A percentile compares a stretch with the other conserved stretches of the same genome.
Evolutionary conservation across 2,888 invertebrate genomes (phyloP).

Genomic region (Oegoconia quadripuncta): DNA sequence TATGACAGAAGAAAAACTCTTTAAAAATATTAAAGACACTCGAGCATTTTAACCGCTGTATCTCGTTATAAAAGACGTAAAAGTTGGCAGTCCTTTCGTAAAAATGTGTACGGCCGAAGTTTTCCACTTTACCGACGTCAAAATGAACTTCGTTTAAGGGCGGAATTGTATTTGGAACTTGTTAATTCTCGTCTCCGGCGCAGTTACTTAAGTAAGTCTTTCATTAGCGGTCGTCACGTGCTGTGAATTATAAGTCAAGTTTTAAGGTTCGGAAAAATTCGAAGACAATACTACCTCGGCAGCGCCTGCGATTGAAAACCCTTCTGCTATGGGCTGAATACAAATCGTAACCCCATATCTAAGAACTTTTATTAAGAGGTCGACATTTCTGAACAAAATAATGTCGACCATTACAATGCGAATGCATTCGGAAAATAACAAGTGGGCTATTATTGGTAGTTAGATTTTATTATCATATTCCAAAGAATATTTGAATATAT

Average conservation of each 20-base stretch:
- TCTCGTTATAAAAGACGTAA: constrained; percentile 53
- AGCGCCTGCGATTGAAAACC: constrained; percentile 41
- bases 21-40: constrained; percentile 25
- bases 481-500: neutral
- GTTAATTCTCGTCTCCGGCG: constrained; percentile 68
- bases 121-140: constrained; percentile 70
- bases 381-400: constrained; percentile 19
- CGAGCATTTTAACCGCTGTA: constrained; percentile 43
- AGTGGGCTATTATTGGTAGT: constrained; percentile 7
- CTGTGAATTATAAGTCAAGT: constrained; percentile 58
- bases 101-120: constrained; percentile 57
- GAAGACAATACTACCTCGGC: constrained; percentile 41
- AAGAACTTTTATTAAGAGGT: constrained; percentile 38
- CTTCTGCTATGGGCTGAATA: constrained; percentile 43
- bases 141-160: constrained; percentile 68
- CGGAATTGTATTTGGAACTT: constrained; percentile 74
- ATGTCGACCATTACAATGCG: constrained; percentile 6
- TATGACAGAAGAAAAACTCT: constrained; percentile 29
- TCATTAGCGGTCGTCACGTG: constrained; percentile 74
- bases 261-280: constrained; percentile 53
- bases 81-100: constrained; percentile 55
- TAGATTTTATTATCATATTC: constrained; percentile 14
- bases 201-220: constrained; percentile 72
- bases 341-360: constrained; percentile 33
- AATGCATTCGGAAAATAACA: neutral